Evolutionary conservation across 2,113 vertebrate species (phyloP).

Genomic region (Arvicanthis niloticus): DNA sequence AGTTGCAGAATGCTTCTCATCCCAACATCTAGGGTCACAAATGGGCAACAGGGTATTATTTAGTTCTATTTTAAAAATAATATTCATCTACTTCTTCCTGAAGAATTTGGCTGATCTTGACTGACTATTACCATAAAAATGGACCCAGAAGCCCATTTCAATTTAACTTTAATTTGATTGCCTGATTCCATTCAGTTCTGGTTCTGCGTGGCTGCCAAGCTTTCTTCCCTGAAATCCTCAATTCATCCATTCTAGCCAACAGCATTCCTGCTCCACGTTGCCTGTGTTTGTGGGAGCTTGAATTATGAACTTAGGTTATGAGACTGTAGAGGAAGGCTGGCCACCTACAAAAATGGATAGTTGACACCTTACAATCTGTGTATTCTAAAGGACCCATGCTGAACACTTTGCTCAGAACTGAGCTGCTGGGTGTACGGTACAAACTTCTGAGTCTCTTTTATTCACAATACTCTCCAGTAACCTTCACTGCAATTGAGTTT

Average conservation of each 20-base stretch:
- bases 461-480: not conserved
- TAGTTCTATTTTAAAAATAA: not conserved
- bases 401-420: not conserved
- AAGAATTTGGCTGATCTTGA: not conserved
- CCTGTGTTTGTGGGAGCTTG: not conserved
- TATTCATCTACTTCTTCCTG: not conserved
- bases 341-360: not conserved
- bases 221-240: not conserved
- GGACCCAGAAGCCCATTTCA: not conserved
- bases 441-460: not conserved
- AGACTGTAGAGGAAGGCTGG: not conserved
- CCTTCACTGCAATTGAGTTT: conserved; percentile 58
- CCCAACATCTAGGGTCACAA: not conserved
- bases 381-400: not conserved
- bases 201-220: not conserved
- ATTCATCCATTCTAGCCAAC: not conserved
- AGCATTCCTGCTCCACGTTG: not conserved
- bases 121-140: not conserved
- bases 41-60: not conserved
- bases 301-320: not conserved
- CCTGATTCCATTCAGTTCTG: not conserved
- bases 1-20: not conserved
- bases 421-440: not conserved
- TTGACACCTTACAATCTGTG: not conserved
- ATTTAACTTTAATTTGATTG: conserved; percentile 25